Evolutionary conservation across 2,797 vertebrate genomes (phyloP), one percentile per base, ranked within the genome.

Genomic region (Adrianichthys oophorus): DNA sequence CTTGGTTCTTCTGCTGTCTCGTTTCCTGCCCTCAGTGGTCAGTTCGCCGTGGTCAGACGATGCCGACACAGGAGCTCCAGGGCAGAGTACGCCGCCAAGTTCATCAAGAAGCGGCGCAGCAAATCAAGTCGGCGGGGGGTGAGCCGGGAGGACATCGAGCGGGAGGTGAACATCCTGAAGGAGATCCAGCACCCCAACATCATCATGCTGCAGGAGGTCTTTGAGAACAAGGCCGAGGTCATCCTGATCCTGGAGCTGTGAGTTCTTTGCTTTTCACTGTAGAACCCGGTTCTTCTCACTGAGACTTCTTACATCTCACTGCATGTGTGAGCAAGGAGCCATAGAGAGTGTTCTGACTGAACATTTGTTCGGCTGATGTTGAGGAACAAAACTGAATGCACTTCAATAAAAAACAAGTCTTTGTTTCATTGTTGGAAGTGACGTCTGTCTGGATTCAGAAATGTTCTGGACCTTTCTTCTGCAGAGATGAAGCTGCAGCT

Each of bases 171-270:
- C 92, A 98, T 99, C 84, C 89, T 99, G 44, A 96, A 95, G 83
- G 94, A 97, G 88, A 96, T 98, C 74, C 93, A 92, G 75, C 97
- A 98, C 81, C 94, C 96, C 7, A 99, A 99, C 59, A 91, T 98
- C 88, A 98, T 99, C 79, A 94, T 93, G 0, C 91, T 99, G 63
- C 93, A 97, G 8, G 92, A 99, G 52, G 97, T 99, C 59, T 99
- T 95, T 15, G 97, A 99, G 79, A 99, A 90, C 92, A 98, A 98
- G 92, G 92, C 90, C 0, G 97, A 99, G 37, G 96, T 99, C 88
- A 96, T 98, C 84, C 94, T 98, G 61, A 97, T 98, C 86, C 92
- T 98, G 71, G 97, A 99, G 84, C 97, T 99, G 97, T 99, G 91
- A 99, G 97, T 96, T 63, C 24, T 12, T 10, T 1, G 0, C 17